Conservation (phyloP, 92 coral and sea anemone genomes). For the Actinernus sp. region DNA sequence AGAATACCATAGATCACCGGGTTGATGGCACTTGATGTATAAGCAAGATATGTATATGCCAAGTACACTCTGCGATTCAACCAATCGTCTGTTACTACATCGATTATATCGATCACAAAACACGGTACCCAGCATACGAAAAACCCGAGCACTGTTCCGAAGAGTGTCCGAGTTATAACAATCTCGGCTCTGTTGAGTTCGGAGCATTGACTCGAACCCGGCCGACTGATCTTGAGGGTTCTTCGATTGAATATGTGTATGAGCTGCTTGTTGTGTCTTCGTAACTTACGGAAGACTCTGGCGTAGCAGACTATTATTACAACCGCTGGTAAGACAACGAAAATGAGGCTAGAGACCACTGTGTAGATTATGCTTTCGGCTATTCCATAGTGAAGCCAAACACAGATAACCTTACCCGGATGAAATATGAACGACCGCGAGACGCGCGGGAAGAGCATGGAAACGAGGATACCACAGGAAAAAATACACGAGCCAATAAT, state of each 20-base stretch:
- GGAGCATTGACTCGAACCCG: slow-evolving; percentile 3
- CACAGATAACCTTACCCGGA: slow-evolving; percentile 81
- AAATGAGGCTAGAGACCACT: slow-evolving; percentile 45
- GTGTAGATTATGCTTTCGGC: slow-evolving; percentile 60
- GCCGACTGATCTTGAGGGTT: background rate
- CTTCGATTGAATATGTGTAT: background rate
- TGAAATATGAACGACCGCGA: slow-evolving; percentile 54
- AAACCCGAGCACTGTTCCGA: slow-evolving; percentile 72
- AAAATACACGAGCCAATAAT: slow-evolving; percentile 27
- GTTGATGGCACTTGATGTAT: slow-evolving; percentile 80
- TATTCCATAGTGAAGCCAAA: slow-evolving; percentile 14
- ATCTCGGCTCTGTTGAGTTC: slow-evolving; percentile 53
- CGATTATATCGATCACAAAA: slow-evolving; percentile 72
- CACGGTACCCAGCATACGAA: slow-evolving; percentile 85
- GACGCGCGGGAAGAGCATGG: background rate
- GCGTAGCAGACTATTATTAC: slow-evolving; percentile 62
- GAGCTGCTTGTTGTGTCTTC: slow-evolving; percentile 38
- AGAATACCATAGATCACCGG: slow-evolving; percentile 83
- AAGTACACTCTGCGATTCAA: slow-evolving; percentile 75
- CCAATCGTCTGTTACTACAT: slow-evolving; percentile 56
- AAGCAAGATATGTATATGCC: slow-evolving; percentile 78
- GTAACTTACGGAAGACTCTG: slow-evolving; percentile 66
- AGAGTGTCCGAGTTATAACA: slow-evolving; percentile 71
- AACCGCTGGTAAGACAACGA: slow-evolving; percentile 73
- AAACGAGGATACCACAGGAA: background rate